phyloP scores from a whole-genome alignment of 2,113 vertebrate genomes.

The Eclectus roratus region DNA sequence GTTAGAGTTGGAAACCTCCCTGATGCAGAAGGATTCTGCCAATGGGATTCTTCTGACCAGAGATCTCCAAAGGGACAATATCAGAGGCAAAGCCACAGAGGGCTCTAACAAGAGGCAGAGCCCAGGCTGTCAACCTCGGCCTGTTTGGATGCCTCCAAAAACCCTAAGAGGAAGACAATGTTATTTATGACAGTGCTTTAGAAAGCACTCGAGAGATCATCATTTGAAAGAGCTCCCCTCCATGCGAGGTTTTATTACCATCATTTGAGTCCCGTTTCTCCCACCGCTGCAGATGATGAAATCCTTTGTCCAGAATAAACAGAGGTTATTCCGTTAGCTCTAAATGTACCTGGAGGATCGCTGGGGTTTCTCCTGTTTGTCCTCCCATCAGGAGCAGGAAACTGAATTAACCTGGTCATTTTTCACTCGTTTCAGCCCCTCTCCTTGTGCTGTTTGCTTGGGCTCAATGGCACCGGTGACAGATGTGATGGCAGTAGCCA shows the following conservation, averaged over 20 bases:
- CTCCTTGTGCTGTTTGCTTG: background rate
- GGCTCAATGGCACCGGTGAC: background rate
- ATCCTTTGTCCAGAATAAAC: background rate
- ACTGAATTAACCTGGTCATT: constrained; percentile 5
- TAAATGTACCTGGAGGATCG: background rate
- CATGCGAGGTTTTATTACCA: background rate
- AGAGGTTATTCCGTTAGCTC: background rate
- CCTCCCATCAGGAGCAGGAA: background rate
- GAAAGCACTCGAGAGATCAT: background rate
- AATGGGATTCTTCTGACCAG: background rate
- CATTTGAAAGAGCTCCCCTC: background rate
- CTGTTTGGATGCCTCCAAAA: background rate
- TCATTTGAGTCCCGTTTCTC: background rate
- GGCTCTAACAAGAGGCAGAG: background rate
- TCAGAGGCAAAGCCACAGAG: background rate
- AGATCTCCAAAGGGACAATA: background rate
- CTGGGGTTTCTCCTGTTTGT: background rate
- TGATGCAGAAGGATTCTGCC: background rate
- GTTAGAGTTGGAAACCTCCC: background rate
- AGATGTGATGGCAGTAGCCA: background rate
- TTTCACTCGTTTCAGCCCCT: background rate
- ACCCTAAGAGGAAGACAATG: background rate
- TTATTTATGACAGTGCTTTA: background rate
- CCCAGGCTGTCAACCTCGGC: background rate
- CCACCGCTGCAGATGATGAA: background rate